Percentiles rank a stretch among this genome's conserved stretches.
Evolutionary conservation across 2,888 invertebrate species (phyloP).

Genomic region (Dermolepida albohirtum): DNA sequence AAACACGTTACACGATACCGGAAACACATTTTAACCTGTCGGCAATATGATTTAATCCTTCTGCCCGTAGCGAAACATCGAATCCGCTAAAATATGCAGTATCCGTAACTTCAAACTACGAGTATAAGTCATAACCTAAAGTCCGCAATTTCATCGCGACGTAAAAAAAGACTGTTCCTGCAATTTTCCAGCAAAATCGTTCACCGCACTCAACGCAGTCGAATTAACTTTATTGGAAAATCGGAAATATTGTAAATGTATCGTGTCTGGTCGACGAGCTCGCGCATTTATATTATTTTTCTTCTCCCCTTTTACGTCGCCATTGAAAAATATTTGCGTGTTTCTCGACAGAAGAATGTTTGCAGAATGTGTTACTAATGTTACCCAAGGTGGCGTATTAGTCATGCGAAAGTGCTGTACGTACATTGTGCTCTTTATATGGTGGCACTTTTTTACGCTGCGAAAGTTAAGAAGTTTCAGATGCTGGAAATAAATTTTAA

Average conservation of each 20-base stretch:
- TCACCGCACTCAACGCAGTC: neutral
- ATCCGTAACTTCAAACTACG: too few relatives aligned
- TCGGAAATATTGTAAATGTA: constrained; percentile 15
- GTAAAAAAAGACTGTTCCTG: neutral
- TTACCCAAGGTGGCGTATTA: neutral
- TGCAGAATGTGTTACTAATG: constrained; percentile 11
- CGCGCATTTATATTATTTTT: constrained; percentile 17
- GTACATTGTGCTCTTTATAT: constrained; percentile 1
- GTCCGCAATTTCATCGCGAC: neutral
- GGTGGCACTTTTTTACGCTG: neutral
- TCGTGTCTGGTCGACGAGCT: constrained; percentile 2
- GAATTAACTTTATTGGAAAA: constrained; percentile 18
- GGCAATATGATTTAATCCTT: too few relatives aligned
- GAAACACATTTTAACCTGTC: too few relatives aligned
- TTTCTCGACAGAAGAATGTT: neutral
- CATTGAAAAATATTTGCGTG: constrained; percentile 18
- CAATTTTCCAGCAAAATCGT: too few relatives aligned
- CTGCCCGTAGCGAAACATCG: too few relatives aligned
- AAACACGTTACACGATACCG: too few relatives aligned
- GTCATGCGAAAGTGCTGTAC: constrained; percentile 3
- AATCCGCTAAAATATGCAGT: too few relatives aligned
- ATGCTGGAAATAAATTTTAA: constrained; percentile 5
- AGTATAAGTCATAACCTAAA: too few relatives aligned
- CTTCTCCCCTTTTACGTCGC: constrained; percentile 4
- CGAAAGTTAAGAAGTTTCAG: constrained; percentile 1